Base-by-base conservation (phyloP, 2,888 invertebrate species). In the Tricholauxania praeusta region DNA sequence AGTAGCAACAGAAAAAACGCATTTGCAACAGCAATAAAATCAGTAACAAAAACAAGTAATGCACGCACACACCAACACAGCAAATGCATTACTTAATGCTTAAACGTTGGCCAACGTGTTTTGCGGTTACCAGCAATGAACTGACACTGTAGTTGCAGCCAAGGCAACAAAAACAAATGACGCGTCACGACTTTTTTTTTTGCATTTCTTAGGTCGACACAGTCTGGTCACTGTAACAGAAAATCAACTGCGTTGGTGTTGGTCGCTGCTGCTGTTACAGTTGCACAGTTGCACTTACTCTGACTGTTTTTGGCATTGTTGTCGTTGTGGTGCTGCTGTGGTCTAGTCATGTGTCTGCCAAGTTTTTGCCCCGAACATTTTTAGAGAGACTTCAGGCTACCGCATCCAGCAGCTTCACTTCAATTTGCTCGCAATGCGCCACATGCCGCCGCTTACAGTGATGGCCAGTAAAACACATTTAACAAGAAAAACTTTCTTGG, bases 331-430 rank as follows among this genome's bases (percentile, higher is more conserved):
- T 71, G 72, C 60, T 74, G 75, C 69, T 80, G 77, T 73, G 80
- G 82, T 81, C 77, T 79, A 78, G 75, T 80, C 79, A 78, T 79
- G 76, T 82, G 82, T 83, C 83, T 84, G 79, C 79, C 78, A 80
- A 82, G 78, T 82, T 80, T 79, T 75, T 74, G 39, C 39, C 39
- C 39, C 10, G 10, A 39, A 39, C 65, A 17, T 22, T 17, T 65
- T 65, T 49, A 10, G 39, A 39, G 39, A 39, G 39, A n/a, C 53
- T 17, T 53, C 19, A 10, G 8, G 53, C 53, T 7, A 53, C 17
- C 14, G 62, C 32, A 60, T 10, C 39, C 32, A 39, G 39, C 39
- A 39, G 39, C 39, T 39, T 39, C 39, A 39, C 39, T 39, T 1
- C 39, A 39, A 39, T 39, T 39, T 39, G 39, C 39, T 60, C 32